phyloP scores from a whole-genome alignment of 2,888 invertebrate genomes.

The Apamea monoglypha region DNA sequence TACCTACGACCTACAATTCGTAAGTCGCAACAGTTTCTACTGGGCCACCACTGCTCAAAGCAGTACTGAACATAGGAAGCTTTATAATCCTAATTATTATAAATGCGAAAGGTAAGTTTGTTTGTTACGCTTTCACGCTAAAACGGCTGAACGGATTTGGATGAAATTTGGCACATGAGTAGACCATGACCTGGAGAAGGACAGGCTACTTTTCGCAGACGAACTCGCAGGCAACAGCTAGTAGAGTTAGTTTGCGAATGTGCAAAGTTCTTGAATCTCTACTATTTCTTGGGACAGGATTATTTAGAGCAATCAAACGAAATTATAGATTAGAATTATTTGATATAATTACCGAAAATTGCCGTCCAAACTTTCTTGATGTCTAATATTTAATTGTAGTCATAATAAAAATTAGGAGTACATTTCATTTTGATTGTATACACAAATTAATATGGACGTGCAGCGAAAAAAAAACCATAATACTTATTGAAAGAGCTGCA shows the following conservation, averaged over 20 bases:
- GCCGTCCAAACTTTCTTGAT: slow-evolving; percentile 70
- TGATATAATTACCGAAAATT: slow-evolving; percentile 73
- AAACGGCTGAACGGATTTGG: no score
- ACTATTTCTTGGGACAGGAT: neutral
- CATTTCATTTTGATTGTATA: slow-evolving; percentile 64
- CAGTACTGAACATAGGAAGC: no score
- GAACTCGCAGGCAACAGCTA: no score
- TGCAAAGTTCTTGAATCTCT: neutral
- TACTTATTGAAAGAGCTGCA: slow-evolving; percentile 43
- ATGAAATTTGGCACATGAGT: no score
- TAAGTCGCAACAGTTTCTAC: no score
- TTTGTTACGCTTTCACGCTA: no score
- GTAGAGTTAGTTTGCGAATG: neutral
- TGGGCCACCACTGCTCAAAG: no score
- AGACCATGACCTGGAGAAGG: no score
- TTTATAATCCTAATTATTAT: no score
- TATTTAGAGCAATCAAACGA: slow-evolving; percentile 55
- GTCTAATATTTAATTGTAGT: slow-evolving; percentile 64
- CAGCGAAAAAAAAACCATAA: slow-evolving; percentile 52
- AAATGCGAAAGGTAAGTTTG: no score
- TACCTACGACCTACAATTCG: no score
- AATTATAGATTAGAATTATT: slow-evolving; percentile 67
- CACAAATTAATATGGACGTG: slow-evolving; percentile 67
- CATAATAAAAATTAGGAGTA: slow-evolving; percentile 66
- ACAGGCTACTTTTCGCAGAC: no score